These are phyloP conservation scores for Drosophila macrospina DNA, from an alignment of 2,888 invertebrate genomes.

Conservation along the genomic window DNA sequence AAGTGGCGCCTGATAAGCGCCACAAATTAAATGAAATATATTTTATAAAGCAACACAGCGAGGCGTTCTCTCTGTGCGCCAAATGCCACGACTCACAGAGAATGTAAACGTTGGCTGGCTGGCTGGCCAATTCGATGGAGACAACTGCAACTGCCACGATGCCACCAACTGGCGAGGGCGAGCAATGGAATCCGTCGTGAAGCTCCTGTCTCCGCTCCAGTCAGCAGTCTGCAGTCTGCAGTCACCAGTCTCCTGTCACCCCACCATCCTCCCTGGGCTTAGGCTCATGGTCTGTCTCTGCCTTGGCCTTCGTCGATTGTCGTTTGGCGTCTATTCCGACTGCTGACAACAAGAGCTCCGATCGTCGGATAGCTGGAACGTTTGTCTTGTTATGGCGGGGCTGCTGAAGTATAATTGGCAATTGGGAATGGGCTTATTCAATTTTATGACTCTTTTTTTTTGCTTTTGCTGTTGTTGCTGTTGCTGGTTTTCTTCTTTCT, in stretches of 20 bases:
- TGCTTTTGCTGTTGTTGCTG: slow-evolving; percentile 4
- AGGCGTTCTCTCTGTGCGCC: slow-evolving; percentile 52
- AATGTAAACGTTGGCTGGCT: slow-evolving; percentile 36
- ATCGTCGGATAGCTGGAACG: slow-evolving; percentile 78
- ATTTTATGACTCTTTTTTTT: slow-evolving; percentile 75
- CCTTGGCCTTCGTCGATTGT: slow-evolving; percentile 18
- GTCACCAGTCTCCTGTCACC: background rate
- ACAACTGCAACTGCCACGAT: slow-evolving; percentile 1
- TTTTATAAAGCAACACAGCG: slow-evolving; percentile 62
- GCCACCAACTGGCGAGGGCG: slow-evolving; percentile 19
- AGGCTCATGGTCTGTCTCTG: slow-evolving; percentile 7
- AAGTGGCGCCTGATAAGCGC: slow-evolving; percentile 82
- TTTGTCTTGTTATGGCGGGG: slow-evolving; percentile 68
- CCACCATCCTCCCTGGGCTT: background rate
- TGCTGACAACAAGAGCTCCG: slow-evolving; percentile 66
- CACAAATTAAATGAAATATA: slow-evolving; percentile 76
- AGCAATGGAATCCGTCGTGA: slow-evolving; percentile 59
- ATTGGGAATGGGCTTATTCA: slow-evolving; percentile 76
- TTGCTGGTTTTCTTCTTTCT: slow-evolving; percentile 18
- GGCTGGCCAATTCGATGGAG: slow-evolving; percentile 10
- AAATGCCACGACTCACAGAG: slow-evolving; percentile 48
- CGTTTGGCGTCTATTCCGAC: slow-evolving; percentile 41
- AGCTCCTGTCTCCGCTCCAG: slow-evolving; percentile 32
- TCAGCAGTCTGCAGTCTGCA: no score
- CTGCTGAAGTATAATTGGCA: slow-evolving; percentile 77